phyloP scores from a whole-genome alignment of 2,797 vertebrate species.

The Synaphobranchus kaupii region DNA sequence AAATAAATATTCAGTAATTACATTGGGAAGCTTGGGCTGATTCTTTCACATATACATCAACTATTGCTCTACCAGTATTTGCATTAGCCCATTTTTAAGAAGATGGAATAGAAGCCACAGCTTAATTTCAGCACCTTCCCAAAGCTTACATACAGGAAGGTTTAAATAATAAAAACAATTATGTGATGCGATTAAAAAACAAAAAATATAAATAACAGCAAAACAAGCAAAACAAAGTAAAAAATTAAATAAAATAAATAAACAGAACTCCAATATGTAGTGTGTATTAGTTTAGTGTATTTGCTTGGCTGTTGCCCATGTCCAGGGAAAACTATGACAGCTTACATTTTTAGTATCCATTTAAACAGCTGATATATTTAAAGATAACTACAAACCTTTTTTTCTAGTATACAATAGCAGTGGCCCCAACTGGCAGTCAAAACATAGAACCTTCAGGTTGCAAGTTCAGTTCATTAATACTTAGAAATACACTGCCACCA shows the following conservation, averaged over 20 bases:
- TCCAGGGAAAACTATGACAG: not conserved
- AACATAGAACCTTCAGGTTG: not conserved
- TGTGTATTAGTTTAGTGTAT: not conserved
- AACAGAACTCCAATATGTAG: not conserved
- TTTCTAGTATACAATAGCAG: not conserved
- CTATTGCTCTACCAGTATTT: not conserved
- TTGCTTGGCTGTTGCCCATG: not conserved
- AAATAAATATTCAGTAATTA: not conserved
- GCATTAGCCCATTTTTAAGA: not conserved
- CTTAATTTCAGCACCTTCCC: not conserved
- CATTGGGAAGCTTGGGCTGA: not conserved
- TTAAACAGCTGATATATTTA: not conserved
- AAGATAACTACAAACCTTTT: not conserved
- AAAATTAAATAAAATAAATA: not conserved
- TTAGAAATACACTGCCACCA: not conserved
- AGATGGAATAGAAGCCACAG: not conserved
- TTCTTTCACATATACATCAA: too few species aligned
- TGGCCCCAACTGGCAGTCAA: not conserved
- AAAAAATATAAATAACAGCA: not conserved
- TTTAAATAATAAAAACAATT: not conserved
- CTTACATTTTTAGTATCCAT: not conserved
- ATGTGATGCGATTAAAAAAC: too few species aligned
- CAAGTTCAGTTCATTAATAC: not conserved
- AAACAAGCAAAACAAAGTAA: not conserved
- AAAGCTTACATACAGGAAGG: not conserved